These are phyloP conservation scores for Aphis gossypii DNA, from an alignment of 1,140 invertebrate genomes.

Conservation along the genomic window DNA sequence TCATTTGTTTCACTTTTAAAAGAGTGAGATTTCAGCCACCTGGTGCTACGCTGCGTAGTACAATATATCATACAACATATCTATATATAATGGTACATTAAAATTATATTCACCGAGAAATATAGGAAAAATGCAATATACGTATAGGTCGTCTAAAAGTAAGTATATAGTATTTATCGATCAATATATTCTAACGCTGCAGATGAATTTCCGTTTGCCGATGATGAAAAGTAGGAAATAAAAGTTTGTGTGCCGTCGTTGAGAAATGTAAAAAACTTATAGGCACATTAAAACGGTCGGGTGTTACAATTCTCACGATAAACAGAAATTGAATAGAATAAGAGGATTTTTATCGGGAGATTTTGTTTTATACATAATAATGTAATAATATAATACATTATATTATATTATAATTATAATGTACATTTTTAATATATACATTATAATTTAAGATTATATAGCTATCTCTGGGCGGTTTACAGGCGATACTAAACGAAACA, in stretches of 20 bases:
- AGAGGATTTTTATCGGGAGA: background rate
- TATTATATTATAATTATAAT: too few relatives aligned
- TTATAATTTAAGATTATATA: slow-evolving; percentile 1
- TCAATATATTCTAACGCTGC: background rate
- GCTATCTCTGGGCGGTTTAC: background rate
- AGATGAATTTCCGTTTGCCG: background rate
- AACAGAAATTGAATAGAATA: background rate
- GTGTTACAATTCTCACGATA: background rate
- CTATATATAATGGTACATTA: background rate
- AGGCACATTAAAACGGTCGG: background rate
- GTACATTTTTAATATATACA: background rate
- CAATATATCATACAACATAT: background rate
- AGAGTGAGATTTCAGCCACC: slow-evolving; percentile 6
- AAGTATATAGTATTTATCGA: background rate
- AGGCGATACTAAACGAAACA: slow-evolving; percentile 5
- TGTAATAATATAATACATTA: too few relatives aligned
- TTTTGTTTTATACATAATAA: background rate
- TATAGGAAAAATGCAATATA: background rate
- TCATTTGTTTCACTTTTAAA: slow-evolving; percentile 1
- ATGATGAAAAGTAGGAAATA: slow-evolving; percentile 28
- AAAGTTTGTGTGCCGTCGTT: background rate
- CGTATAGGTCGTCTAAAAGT: background rate
- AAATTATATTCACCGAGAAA: background rate
- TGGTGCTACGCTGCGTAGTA: background rate
- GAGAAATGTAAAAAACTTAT: slow-evolving; percentile 29